Evolutionary conservation across 2,888 invertebrate species (phyloP).

Genomic region (Caenorhabditis sp.): DNA sequence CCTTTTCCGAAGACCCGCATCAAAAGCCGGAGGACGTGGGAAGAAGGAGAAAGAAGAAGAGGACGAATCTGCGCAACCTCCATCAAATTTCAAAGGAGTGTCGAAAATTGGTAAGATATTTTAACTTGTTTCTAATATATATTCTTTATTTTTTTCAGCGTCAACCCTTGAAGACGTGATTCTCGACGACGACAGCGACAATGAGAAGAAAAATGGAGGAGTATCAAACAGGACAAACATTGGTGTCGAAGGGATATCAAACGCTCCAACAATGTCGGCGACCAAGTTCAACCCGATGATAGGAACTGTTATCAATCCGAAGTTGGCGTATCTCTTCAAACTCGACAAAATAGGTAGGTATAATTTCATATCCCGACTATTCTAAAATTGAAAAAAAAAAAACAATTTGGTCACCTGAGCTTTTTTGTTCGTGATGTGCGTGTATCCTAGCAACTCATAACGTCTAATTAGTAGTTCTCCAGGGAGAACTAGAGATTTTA

Average conservation of each 20-base stretch:
- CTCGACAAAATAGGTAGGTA: constrained; percentile 56
- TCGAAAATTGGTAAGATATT: constrained; percentile 15
- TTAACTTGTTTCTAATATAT: neutral
- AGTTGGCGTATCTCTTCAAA: constrained; percentile 51
- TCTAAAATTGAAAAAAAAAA: neutral
- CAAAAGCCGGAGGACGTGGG: constrained; percentile 28
- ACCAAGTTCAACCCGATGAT: constrained; percentile 29
- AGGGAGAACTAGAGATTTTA: no score
- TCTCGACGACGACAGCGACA: constrained; percentile 11
- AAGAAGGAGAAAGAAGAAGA: constrained; percentile 32
- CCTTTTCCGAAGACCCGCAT: constrained; percentile 53
- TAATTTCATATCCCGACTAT: no score
- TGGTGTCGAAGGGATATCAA: constrained; percentile 14
- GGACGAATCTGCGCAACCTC: constrained; percentile 23
- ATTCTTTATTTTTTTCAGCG: constrained; percentile 9
- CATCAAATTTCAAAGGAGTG: constrained; percentile 20
- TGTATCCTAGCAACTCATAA: no score
- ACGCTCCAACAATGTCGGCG: constrained; percentile 15
- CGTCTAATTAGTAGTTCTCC: no score
- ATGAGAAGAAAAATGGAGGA: neutral
- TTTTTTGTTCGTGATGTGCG: neutral
- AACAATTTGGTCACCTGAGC: no score
- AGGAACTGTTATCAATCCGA: constrained; percentile 31
- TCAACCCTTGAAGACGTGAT: constrained; percentile 31
- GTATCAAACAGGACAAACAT: neutral